Base-by-base conservation (phyloP, 2,113 vertebrate species). In the Blennius ocellaris region DNA sequence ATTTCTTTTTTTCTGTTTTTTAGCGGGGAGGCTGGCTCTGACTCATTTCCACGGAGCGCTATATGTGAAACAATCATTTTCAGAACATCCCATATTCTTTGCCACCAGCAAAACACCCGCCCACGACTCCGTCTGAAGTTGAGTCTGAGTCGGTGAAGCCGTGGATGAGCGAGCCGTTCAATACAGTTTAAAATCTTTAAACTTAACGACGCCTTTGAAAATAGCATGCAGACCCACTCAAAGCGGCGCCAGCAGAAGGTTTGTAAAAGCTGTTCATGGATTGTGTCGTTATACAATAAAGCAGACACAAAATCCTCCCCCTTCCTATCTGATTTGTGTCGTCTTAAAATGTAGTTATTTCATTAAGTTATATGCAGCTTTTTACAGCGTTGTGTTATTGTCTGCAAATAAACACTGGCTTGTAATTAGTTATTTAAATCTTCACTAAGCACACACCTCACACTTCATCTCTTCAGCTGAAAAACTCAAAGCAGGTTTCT, bases 121-220 rank as follows among this genome's bases (percentile, higher is more conserved):
- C 71, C 73, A 67, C 65, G 1, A 67, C 69, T 79, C 37, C 69
- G 5, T 68, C 73, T 82, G 67, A 73, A 63, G 76, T 50, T 55
- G 54, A 77, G 59, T 69, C 61, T 37, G 69, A 54, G 68, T 68
- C 60, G 68, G 69, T 44, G 58, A 51, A 8, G 41, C 73, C 64
- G 9, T 38, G 56, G 54, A 67, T 74, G 69, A 77, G 64, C 68
- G 66, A 17, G 36, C 59, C 2, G 7, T 79, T 78, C 73, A 80
- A 60, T 70, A 43, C 60, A 71, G 76, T 78, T 82, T 79, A 43
- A 74, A 81, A 80, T 75, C 54, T 40, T 41, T 61, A 44, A 56
- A 65, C 11, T 43, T 41, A 16, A 17, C 39, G 4, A n/a, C 48
- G 76, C 48, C 55, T 77, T 56, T 65, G 51, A 59, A 71, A 41